Percentiles rank a stretch among this genome's conserved stretches.
Evolutionary conservation across 2,113 vertebrate species (phyloP).

Genomic region (Craseonycteris thonglongyai): DNA sequence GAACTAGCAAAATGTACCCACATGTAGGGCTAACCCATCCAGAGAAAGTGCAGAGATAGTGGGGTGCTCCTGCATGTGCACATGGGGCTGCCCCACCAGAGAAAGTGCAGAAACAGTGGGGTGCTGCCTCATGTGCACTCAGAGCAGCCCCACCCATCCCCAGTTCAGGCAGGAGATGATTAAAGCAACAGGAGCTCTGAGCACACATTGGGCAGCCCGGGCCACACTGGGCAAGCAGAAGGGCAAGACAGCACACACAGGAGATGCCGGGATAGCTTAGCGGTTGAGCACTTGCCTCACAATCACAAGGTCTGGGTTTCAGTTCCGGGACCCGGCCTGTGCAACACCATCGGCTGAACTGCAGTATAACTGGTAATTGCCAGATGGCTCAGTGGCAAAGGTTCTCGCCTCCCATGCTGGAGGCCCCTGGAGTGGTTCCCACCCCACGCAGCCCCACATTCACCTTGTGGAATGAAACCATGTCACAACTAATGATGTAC

Average conservation of each 20-base stretch:
- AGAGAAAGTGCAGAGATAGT: neutral
- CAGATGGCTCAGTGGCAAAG: too few relatives aligned
- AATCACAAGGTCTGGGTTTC: too few relatives aligned
- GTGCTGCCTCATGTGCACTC: neutral
- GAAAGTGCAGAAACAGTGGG: neutral
- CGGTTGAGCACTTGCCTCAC: too few relatives aligned
- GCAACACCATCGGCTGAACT: too few relatives aligned
- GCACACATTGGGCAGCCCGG: neutral
- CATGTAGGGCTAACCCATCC: neutral
- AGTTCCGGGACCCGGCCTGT: too few relatives aligned
- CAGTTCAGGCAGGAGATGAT: neutral
- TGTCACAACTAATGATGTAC: too few relatives aligned
- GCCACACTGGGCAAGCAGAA: neutral
- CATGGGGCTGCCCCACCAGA: neutral
- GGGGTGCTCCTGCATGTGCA: neutral
- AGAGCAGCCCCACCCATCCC: neutral
- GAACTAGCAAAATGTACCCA: neutral
- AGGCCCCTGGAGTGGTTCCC: too few relatives aligned
- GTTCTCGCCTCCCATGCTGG: too few relatives aligned
- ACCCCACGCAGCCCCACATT: too few relatives aligned
- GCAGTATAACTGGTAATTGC: too few relatives aligned
- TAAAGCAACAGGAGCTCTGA: neutral
- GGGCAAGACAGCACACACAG: neutral
- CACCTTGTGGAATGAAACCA: too few relatives aligned
- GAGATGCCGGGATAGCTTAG: too few relatives aligned